These are phyloP conservation scores for Arothron firmamentum DNA, from an alignment of 2,113 vertebrate genomes.

Conservation along the genomic window DNA sequence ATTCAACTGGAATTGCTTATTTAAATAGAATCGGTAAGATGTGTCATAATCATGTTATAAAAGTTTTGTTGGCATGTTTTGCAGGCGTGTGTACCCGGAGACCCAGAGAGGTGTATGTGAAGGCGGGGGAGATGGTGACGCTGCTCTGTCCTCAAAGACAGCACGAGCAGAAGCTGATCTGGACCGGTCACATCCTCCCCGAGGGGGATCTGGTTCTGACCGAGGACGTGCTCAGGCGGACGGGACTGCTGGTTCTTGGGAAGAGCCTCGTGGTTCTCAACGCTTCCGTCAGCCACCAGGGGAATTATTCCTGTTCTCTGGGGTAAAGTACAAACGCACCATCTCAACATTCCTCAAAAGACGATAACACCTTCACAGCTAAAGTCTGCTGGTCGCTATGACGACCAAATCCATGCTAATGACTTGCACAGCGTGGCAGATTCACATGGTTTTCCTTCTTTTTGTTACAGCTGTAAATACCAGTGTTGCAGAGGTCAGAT, in stretches of 20 bases:
- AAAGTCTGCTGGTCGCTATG: too few relatives aligned
- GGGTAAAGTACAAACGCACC: conserved; percentile 30
- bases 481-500: too few relatives aligned
- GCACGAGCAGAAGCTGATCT: background rate
- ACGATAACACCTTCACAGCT: too few relatives aligned
- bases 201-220: conserved; percentile 9
- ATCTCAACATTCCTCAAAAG: too few relatives aligned
- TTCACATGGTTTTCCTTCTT: too few relatives aligned
- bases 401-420: too few relatives aligned
- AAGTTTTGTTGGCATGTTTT: background rate
- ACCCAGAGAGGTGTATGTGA: background rate
- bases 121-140: conserved; percentile 37
- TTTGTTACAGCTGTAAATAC: too few relatives aligned
- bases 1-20: background rate
- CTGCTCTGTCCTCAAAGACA: conserved; percentile 10
- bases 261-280: conserved; percentile 30
- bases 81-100: conserved; percentile 16
- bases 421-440: too few relatives aligned
- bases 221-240: conserved; percentile 8
- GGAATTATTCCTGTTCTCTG: conserved; percentile 51
- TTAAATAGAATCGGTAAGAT: too few relatives aligned
- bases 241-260: conserved; percentile 18
- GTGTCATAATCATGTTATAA: background rate
- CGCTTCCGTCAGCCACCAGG: conserved; percentile 34
- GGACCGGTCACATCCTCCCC: conserved; percentile 22